Evolutionary conservation across 2,113 vertebrate genomes (phyloP).

Genomic region (Hystrix cristata): DNA sequence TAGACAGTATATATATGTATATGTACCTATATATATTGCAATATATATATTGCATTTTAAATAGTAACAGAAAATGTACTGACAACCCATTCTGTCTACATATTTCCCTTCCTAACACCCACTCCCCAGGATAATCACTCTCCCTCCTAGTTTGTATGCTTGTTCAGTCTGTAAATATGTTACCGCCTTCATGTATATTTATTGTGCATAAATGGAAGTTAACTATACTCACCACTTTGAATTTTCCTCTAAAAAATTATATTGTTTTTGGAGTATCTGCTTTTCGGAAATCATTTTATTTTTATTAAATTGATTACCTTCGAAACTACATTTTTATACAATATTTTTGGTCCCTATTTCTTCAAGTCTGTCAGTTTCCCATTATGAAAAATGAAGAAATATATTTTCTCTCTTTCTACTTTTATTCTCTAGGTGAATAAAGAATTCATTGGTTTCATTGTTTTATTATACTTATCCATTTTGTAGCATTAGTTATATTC

Average conservation of each 20-base stretch:
- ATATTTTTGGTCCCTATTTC: neutral
- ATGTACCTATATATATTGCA: neutral
- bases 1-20: neutral
- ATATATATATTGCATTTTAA: neutral
- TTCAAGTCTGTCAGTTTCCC: neutral
- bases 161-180: neutral
- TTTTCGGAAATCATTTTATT: neutral
- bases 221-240: neutral
- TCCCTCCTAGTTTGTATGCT: neutral
- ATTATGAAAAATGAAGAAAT: neutral
- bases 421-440: neutral
- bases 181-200: neutral
- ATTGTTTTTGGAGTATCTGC: neutral
- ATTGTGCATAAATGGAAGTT: neutral
- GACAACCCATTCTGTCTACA: neutral
- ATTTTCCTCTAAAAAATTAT: too few relatives aligned
- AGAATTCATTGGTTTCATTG: neutral
- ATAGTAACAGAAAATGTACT: neutral
- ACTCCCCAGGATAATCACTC: neutral
- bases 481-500: neutral
- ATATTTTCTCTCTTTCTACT: neutral
- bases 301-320: neutral
- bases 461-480: neutral
- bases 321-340: neutral
- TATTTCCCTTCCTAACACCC: rapidly evolving